Evolutionary conservation across 1,140 invertebrate species (phyloP).

Genomic region (Zaprionus gabonicus): DNA sequence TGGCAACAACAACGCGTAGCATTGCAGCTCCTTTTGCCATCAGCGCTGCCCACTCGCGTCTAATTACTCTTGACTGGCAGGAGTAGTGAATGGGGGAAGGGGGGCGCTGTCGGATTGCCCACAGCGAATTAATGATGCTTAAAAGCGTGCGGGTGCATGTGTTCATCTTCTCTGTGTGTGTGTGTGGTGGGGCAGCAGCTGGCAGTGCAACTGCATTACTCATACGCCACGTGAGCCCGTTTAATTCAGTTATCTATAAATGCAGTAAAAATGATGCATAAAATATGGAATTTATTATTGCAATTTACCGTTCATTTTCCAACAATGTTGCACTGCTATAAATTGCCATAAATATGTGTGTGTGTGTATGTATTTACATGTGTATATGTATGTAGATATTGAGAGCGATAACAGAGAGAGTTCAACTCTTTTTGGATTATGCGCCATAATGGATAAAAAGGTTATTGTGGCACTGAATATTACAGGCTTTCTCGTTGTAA

Average conservation of each 20-base stretch:
- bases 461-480: too few species aligned
- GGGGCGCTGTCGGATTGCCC: constrained; percentile 9
- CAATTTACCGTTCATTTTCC: constrained; percentile 6
- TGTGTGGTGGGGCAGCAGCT: constrained; percentile 24
- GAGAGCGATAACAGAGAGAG: not conserved
- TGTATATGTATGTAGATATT: not conserved
- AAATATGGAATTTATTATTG: constrained; percentile 48
- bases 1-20: not conserved
- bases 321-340: constrained; percentile 8
- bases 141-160: constrained; percentile 42
- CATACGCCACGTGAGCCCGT: constrained; percentile 67
- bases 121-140: constrained; percentile 74
- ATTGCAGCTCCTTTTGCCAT: constrained; percentile 16
- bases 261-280: constrained; percentile 38
- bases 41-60: constrained; percentile 21
- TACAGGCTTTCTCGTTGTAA: not conserved
- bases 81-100: not conserved
- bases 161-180: not conserved
- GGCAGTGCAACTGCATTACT: constrained; percentile 58
- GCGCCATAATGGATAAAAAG: not conserved
- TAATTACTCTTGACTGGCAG: constrained; percentile 69
- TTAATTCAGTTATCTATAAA: constrained; percentile 56
- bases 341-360: not conserved
- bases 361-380: not conserved
- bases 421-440: not conserved